Evolutionary conservation across 2,797 vertebrate species (phyloP).

Genomic region (Champsocephalus esox): DNA sequence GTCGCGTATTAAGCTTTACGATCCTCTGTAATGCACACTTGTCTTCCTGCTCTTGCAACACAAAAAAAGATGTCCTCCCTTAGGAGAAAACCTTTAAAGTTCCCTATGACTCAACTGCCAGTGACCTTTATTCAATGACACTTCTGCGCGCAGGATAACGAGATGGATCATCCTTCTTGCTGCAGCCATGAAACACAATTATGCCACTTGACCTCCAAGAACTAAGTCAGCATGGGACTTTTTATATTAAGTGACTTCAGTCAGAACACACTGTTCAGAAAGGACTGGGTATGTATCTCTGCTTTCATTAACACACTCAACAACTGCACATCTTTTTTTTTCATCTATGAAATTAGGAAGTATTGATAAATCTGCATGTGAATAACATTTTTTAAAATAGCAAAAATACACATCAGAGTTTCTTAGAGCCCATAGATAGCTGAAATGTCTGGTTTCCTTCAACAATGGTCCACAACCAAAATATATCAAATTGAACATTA

Average conservation of each 20-base stretch:
- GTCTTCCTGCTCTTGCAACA: conserved; percentile 16
- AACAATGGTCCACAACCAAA: background rate
- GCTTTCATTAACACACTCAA: conserved; percentile 5
- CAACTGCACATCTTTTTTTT: background rate
- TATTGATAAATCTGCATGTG: too few relatives aligned
- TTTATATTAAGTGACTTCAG: conserved; percentile 50
- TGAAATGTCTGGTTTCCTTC: background rate
- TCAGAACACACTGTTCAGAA: conserved; percentile 4
- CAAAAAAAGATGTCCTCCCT: conserved; percentile 31
- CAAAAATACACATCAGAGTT: background rate
- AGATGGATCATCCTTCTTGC: conserved; percentile 44
- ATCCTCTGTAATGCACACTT: conserved; percentile 19
- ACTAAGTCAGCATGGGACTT: conserved; percentile 45
- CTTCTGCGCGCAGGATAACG: conserved; percentile 37
- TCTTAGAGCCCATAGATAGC: background rate
- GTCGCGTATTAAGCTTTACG: conserved; percentile 9
- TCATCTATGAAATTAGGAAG: background rate
- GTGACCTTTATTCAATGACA: conserved; percentile 62
- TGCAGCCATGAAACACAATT: conserved; percentile 59
- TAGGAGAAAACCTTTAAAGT: conserved; percentile 42
- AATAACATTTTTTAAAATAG: too few relatives aligned
- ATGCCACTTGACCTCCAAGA: conserved; percentile 66
- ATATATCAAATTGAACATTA: background rate
- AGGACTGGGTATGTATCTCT: background rate
- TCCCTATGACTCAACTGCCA: conserved; percentile 46